A percentile compares a stretch with the other conserved stretches of the same genome.
Evolutionary conservation across 2,113 vertebrate species (phyloP).

Genomic region (Phocoena sinus): DNA sequence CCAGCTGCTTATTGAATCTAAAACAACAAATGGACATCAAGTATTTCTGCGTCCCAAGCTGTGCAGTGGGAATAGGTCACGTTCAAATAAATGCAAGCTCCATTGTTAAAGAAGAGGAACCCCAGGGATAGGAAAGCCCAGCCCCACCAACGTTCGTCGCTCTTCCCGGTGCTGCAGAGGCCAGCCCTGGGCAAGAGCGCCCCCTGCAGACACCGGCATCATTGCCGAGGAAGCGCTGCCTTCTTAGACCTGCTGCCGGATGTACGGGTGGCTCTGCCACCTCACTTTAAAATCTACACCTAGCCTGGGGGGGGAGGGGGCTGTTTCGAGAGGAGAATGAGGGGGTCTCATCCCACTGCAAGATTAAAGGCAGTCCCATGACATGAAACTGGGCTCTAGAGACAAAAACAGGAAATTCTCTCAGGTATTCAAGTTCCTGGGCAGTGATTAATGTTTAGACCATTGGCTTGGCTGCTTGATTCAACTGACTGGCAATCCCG

Average conservation of each 20-base stretch:
- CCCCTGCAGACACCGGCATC: slow-evolving; percentile 45
- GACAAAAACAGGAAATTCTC: not conserved
- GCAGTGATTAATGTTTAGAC: not conserved
- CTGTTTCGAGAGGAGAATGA: not conserved
- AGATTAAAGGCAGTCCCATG: not conserved
- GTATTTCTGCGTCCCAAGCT: not conserved
- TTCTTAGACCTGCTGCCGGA: fast-evolving
- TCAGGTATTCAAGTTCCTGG: not conserved
- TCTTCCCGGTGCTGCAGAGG: not conserved
- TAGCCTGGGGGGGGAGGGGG: too few species aligned
- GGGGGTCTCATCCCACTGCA: not conserved
- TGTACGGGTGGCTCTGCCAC: not conserved
- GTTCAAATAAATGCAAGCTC: not conserved
- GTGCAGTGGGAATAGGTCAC: not conserved
- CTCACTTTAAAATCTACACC: not conserved
- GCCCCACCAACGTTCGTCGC: fast-evolving
- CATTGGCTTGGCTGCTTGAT: not conserved
- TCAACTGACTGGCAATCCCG: not conserved
- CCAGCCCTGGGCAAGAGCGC: slow-evolving; percentile 39
- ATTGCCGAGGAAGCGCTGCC: not conserved
- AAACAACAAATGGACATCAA: not conserved
- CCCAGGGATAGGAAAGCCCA: not conserved
- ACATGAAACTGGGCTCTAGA: not conserved
- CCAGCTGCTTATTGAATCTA: not conserved
- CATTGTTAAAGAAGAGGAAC: not conserved